Evolutionary conservation across 2,113 vertebrate genomes (phyloP), one percentile per base, ranked within the genome.

Genomic region (Taxidea taxus): DNA sequence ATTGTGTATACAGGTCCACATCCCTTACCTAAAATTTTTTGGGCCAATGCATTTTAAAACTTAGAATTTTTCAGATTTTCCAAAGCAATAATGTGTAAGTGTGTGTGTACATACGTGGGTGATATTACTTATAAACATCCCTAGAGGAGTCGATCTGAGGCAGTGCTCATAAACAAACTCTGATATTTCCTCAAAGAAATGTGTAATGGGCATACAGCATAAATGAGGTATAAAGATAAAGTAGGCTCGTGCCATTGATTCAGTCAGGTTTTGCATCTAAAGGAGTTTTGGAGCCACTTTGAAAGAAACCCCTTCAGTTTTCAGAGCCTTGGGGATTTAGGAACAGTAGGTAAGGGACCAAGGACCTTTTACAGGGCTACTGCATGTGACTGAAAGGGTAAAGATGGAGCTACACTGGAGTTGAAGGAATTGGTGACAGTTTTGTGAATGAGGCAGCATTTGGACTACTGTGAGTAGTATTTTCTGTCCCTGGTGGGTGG

Each of bases 61-160:
- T 87, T 47, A 56, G 34, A 97, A 62, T 54, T 81, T 85, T 93
- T 85, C 29, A 11, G 20, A 87, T 87, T 93, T 90, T 84, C 66
- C 49, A 74, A 90, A 81, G 29, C 62, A 86, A 29, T 72, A 29
- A 16, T 89, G 34, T 75, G n/a, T 49, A 29, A 34, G 39, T 47
- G 12, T 60, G 1, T 70, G 23, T 37, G 29, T 54, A 16, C 7
- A 3, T 62, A 66, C 6, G 1, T 66, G 62, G 31, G 62, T 34
- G 62, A 34, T 34, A 34, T 34, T 80, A 39, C n/a, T 66, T 14
- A 93, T 14, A 93, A 68, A 75, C 14, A 58, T 9, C n/a, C 20
- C 34, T 68, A 78, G 72, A 77, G 58, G 23, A 42, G 27, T 74
- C 42, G 62, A 49, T 77, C 37, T 90, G 81, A 88, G 58, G 27